Conservation (phyloP, 2,113 vertebrate genomes). For the Cottus gobio region DNA sequence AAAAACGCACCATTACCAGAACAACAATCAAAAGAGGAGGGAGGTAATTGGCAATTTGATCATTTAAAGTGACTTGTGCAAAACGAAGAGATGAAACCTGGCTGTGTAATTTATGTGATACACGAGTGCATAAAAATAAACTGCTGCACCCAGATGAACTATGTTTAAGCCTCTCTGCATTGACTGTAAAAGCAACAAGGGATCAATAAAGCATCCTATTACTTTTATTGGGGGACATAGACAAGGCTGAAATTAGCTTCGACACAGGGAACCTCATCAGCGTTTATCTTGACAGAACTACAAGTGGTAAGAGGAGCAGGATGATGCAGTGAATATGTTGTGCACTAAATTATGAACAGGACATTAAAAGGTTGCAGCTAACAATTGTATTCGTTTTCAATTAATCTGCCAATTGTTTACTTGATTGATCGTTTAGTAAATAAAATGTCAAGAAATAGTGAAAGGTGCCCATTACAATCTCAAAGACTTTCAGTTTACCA, state of each 20-base stretch:
- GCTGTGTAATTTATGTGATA: slow-evolving; percentile 35
- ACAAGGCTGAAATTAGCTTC: not conserved
- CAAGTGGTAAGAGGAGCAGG: not conserved
- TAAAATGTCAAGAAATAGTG: not conserved
- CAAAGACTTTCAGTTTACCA: not conserved
- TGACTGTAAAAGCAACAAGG: slow-evolving; percentile 25
- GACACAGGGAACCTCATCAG: slow-evolving; percentile 19
- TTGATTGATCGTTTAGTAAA: not conserved
- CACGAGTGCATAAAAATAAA: slow-evolving; percentile 32
- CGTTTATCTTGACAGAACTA: slow-evolving; percentile 19
- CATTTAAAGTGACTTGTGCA: slow-evolving; percentile 39
- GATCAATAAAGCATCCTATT: slow-evolving; percentile 31
- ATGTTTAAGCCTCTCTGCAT: slow-evolving; percentile 23
- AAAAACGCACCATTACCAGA: slow-evolving; percentile 42
- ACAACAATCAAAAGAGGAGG: slow-evolving; percentile 38
- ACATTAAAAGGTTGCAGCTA: not conserved
- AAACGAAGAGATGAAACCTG: slow-evolving; percentile 29
- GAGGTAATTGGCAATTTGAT: slow-evolving; percentile 54
- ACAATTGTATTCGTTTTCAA: not conserved
- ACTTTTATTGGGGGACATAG: slow-evolving; percentile 17
- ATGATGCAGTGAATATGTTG: not conserved
- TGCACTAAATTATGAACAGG: not conserved
- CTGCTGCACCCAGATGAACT: slow-evolving; percentile 38
- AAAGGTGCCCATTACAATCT: not conserved
- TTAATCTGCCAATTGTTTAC: not conserved